These are phyloP conservation scores for Temnothorax rugatulus DNA, from an alignment of 2,888 invertebrate genomes.

Conservation along the genomic window DNA sequence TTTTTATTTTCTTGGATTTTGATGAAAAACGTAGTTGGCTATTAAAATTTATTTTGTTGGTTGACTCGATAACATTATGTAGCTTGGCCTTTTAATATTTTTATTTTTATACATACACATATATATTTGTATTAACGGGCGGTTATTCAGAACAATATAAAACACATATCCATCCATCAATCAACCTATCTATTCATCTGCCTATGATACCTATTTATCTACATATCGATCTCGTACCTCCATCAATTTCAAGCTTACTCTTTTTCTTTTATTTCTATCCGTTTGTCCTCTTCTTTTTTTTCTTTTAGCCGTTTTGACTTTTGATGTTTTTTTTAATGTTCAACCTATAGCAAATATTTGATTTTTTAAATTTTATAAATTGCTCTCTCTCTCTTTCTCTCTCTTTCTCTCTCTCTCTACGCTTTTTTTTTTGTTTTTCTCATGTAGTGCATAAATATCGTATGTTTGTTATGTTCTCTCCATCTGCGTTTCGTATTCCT, in stretches of 20 bases:
- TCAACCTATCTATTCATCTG: constrained; percentile 47
- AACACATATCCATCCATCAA: constrained; percentile 44
- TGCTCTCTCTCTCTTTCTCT: background rate
- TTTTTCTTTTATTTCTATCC: constrained; percentile 32
- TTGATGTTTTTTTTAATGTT: constrained; percentile 7
- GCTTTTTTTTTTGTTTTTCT: background rate
- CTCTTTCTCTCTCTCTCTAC: background rate
- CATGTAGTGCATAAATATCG: constrained; percentile 13
- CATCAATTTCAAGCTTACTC: constrained; percentile 26
- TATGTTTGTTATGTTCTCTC: constrained; percentile 57
- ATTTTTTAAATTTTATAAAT: background rate
- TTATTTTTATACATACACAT: background rate
- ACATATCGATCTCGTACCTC: constrained; percentile 30
- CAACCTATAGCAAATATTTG: background rate
- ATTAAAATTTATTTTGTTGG: background rate
- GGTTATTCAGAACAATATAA: constrained; percentile 33
- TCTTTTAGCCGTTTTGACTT: constrained; percentile 9
- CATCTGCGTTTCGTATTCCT: constrained; percentile 45
- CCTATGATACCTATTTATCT: constrained; percentile 53
- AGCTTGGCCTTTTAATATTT: constrained; percentile 6
- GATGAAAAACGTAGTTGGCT: background rate
- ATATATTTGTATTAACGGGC: constrained; percentile 15
- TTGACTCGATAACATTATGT: background rate
- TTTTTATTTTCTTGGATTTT: background rate
- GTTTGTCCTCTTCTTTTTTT: background rate